Base-by-base conservation (phyloP, 35 echinoderm and acorn worm species). In the Diadema setosum region DNA sequence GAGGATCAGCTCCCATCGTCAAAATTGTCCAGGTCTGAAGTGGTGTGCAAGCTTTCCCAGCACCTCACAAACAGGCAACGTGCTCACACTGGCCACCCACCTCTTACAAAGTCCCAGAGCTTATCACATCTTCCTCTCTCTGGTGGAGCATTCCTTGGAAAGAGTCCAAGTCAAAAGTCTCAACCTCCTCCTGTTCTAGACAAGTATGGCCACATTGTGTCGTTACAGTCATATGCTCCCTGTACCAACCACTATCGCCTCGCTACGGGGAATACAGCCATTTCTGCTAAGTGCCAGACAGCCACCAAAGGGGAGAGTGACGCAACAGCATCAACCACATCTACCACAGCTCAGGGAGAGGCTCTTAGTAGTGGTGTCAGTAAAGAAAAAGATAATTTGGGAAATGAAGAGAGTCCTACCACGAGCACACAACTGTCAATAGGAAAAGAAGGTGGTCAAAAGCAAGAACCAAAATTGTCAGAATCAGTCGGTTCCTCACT, bases 21-120 rank as follows among this genome's bases (percentile, higher is more conserved):
- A 31, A 99, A 99, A 89, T 89, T 90, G 7, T 89, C 96, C 3
- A 83, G 92, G 30, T 99, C 96, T 32, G 96, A 99, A 75, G 96
- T 99, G 25, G 96, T 99, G 17, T 90, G 96, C 32, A 99, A 99
- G 74, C 83, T 99, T 6, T 91, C 91, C 18, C 93, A 92, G 67
- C 96, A 99, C 87, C 74, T 99, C 8, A 99, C 88, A 5, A 99
- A 99, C 39, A 94, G 91, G 44, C 86, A 93, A 17, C 89, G 91
- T 39, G 78, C 70, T 31, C 85, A 91, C 15, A 43, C 33, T 6
- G 40, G 70, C 7, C 70, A 76, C 9, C 70, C 70, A 14, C 70
- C 70, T 12, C 40, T 76, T n/a, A 85, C 52, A 37, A 58, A 42
- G 26, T 58, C 50, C 20, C 81, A 55, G 81, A 83, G 44, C 39